Conservation (phyloP, 2,797 vertebrate genomes). For the Sternotherus odoratus region DNA sequence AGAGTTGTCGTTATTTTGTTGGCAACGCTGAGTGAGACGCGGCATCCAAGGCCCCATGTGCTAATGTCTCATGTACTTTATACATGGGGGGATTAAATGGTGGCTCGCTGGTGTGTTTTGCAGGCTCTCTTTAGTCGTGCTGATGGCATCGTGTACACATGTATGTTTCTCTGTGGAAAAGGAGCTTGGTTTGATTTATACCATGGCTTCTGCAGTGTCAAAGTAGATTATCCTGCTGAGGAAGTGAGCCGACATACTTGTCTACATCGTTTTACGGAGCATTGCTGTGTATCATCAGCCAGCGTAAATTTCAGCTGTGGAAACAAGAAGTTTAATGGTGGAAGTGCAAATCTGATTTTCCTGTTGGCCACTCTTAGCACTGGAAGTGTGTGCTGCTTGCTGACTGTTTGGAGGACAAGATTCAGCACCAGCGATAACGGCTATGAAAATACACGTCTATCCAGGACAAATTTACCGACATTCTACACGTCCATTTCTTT, state of each 20-base stretch:
- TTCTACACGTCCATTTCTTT: background rate
- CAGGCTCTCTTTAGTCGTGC: background rate
- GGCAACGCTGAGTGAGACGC: background rate
- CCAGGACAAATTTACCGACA: background rate
- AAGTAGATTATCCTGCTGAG: slow-evolving; percentile 24
- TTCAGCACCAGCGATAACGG: background rate
- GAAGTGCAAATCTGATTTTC: slow-evolving; percentile 56
- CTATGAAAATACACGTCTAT: background rate
- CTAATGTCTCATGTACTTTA: background rate
- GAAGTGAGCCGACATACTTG: slow-evolving; percentile 31
- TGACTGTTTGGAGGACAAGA: slow-evolving; percentile 2
- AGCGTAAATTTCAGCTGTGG: slow-evolving; percentile 42
- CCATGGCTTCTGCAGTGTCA: slow-evolving; percentile 21
- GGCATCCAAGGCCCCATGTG: background rate
- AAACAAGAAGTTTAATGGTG: slow-evolving; percentile 41
- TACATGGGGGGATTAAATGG: background rate
- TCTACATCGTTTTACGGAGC: slow-evolving; percentile 34
- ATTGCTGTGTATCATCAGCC: slow-evolving; percentile 31
- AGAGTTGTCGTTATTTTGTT: rapidly evolving
- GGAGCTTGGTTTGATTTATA: background rate
- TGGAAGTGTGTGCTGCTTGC: background rate
- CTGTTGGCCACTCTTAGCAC: background rate
- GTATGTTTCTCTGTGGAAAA: background rate
- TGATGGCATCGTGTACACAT: rapidly evolving
- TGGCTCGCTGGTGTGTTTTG: background rate